Percentiles rank a stretch among this genome's conserved stretches.
Conservation (phyloP, 2,113 vertebrate genomes). For the Brevimyrus niger region DNA sequence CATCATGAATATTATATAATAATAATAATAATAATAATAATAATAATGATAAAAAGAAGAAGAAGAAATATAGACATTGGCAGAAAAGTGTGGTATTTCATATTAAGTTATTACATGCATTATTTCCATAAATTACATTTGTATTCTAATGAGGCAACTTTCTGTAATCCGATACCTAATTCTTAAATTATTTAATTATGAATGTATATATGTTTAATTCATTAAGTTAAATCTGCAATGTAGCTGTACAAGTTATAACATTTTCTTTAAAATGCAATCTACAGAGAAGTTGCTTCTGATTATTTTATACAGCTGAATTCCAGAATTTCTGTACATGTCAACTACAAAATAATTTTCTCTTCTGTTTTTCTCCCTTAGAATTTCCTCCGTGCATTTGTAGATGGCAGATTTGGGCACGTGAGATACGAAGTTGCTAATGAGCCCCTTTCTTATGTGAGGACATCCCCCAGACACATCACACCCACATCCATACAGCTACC, state of each 20-base stretch:
- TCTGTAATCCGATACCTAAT: background rate
- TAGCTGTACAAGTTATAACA: background rate
- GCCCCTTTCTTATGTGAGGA: background rate
- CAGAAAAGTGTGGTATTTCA: background rate
- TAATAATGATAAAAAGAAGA: background rate
- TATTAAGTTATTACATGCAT: background rate
- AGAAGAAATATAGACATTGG: background rate
- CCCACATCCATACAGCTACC: background rate
- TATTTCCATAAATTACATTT: background rate
- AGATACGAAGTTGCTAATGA: background rate
- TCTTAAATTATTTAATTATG: background rate
- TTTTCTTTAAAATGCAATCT: background rate
- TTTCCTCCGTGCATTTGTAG: background rate
- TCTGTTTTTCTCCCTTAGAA: background rate
- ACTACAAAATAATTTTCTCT: slow-evolving; percentile 2
- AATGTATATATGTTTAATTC: background rate
- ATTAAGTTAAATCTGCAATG: background rate
- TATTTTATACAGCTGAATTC: background rate
- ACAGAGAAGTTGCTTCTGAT: background rate
- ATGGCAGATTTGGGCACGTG: background rate
- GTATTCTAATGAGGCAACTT: background rate
- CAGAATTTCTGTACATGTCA: background rate
- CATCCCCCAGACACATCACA: background rate
- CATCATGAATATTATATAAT: background rate
- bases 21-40: background rate